Evolutionary conservation across 2,797 vertebrate genomes (phyloP), one percentile per base, ranked within the genome.

Genomic region (Poeciliopsis presidionis): DNA sequence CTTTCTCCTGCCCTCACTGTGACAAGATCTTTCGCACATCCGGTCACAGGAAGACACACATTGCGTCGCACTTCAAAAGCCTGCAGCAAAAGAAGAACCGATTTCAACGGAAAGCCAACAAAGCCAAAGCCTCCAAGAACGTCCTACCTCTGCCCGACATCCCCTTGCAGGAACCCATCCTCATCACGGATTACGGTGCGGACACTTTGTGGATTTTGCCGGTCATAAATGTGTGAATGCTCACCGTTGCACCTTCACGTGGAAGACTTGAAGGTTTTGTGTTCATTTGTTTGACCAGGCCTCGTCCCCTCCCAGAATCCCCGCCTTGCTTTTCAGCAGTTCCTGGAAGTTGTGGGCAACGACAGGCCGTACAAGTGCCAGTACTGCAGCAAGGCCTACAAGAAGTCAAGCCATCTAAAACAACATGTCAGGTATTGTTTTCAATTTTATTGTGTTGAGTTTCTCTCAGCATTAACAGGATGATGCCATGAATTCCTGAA

Each of bases 321-420:
- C 18, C 96, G 97, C 74, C 95, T 98, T 72, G 95, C 97, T 81
- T 96, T 98, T 81, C 98, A 97, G 78, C 98, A 95, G 89, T 99
- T 98, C 91, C 96, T 99, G 89, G 97, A 97, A 89, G 94, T 96
- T 73, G 92, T 95, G 91, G 97, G 97, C 87, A 97, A 90, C 74
- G 98, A 99, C 75, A 96, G 98, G 82, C 98, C 98, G 0, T 99
- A 99, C 91, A 99, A 99, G 89, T 99, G 98, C 89, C 97, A 95
- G 85, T 99, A 94, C 91, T 99, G 98, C 89, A 98, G 93, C 88
- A 97, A 98, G 85, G 97, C 98, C 25, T 99, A 99, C 94, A 99
- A 99, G 92, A 99, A 99, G 79, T 99, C 98, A 55, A 99, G 98
- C 89, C 98, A 99, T 91, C 96, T 99, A 74, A 99, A 99, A 82